Evolutionary conservation across 2,888 invertebrate genomes (phyloP).

Genomic region (Ectemnius continuus): DNA sequence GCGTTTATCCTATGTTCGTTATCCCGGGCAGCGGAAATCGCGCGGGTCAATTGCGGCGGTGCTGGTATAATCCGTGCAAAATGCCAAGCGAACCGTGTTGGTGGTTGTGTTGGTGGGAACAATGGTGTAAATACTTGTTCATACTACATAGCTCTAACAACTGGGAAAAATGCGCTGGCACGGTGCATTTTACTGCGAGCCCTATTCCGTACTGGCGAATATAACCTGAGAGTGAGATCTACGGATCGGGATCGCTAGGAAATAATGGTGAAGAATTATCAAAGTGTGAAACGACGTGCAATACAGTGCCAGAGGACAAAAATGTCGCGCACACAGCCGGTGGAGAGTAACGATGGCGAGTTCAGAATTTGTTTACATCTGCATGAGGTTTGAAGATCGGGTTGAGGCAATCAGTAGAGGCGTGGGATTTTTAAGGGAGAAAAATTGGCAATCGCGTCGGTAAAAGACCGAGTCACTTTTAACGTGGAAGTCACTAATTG

Average conservation of each 20-base stretch:
- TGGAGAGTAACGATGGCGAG: background rate
- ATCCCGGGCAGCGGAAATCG: background rate
- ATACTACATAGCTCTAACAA: background rate
- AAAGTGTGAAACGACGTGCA: too few relatives aligned
- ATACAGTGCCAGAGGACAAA: too few relatives aligned
- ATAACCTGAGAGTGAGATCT: too few relatives aligned
- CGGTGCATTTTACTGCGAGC: too few relatives aligned
- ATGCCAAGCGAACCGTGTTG: background rate
- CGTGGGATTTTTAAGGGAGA: constrained; percentile 26
- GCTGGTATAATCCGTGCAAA: background rate
- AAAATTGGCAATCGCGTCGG: constrained; percentile 43
- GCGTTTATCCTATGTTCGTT: background rate
- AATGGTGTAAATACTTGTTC: background rate
- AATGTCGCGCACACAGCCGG: too few relatives aligned
- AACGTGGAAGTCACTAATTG: constrained; percentile 53
- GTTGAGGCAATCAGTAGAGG: background rate
- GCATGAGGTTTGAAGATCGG: background rate
- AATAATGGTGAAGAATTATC: too few relatives aligned
- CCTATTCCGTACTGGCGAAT: too few relatives aligned
- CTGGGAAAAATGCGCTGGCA: too few relatives aligned
- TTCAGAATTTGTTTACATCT: background rate
- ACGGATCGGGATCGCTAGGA: too few relatives aligned
- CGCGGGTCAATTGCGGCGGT: background rate
- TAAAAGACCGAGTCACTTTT: constrained; percentile 47
- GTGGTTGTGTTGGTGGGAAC: background rate